Evolutionary conservation across 2,888 invertebrate species (phyloP), one percentile per base, ranked within the genome.

Genomic region (Scaptomyza parva): DNA sequence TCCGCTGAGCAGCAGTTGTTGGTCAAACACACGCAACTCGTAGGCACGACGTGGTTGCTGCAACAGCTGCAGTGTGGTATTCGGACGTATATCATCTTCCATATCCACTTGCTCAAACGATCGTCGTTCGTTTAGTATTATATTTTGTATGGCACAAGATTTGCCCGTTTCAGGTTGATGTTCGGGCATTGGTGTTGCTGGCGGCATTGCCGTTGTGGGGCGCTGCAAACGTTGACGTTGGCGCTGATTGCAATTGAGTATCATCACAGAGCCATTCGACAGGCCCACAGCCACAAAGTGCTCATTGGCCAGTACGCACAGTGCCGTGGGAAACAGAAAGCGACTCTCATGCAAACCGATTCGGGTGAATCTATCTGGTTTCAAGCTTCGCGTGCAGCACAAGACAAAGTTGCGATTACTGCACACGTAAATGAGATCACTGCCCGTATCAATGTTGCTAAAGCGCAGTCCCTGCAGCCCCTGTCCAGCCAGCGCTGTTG

Each of bases 121-220:
- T 26, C 80, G 84, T 11, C 91, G 81, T 51, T 91, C 91, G 53
- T 88, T 91, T 9, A 89, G 85, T 45, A 92, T 89, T 8, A 92
- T 90, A 60, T 92, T 92, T 69, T 92, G 92, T 64, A 92, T 91
- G 40, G 91, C 90, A 71, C 92, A 92, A 0, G 92, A 91, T 78
- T 92, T 92, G 17, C 90, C 90, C 4, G 83, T 87, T 14, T 89
- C 84, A 0, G 62, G 62, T 37, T 70, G 75, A 1, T 55, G 67
- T 0, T 51, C 30, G 35, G 70, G 18, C 0, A 47, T 45, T 8
- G 61, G 4, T 9, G 63, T 45, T 8, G 61, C 3, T 8, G 63
- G 52, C 1, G 66, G 59, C 40, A 66, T 24, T 0, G 59, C 69
- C 11, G 84, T 73, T 5, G 37, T 39, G 6, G 70, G 78, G 9